A percentile compares a stretch with the other conserved stretches of the same genome.
Evolutionary conservation across 1,140 invertebrate genomes (phyloP).

Genomic region (Ephestia elutella): DNA sequence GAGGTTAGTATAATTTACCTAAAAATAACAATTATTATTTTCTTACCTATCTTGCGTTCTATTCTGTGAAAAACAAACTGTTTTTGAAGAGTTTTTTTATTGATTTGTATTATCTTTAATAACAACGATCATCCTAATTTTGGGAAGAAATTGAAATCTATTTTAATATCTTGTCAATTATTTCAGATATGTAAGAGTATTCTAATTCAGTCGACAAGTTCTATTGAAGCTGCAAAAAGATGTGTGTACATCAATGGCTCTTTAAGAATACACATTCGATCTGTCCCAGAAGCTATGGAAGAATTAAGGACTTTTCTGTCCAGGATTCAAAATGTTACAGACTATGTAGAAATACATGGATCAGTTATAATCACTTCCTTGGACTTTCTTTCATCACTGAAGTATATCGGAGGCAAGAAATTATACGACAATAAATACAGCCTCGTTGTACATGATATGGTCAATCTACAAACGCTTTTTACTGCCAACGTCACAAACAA

Average conservation of each 20-base stretch:
- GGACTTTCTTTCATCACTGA: constrained; percentile 84
- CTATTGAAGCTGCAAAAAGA: constrained; percentile 42
- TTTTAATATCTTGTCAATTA: not conserved
- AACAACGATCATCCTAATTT: no score
- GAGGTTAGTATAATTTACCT: constrained; percentile 24
- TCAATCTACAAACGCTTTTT: constrained; percentile 81
- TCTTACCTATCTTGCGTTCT: no score
- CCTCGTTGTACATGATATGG: constrained; percentile 82
- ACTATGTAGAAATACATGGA: constrained; percentile 81
- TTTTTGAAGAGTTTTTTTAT: no score
- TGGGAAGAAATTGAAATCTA: no score
- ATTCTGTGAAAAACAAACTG: no score
- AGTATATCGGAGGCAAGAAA: constrained; percentile 53
- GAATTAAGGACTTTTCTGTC: constrained; percentile 83
- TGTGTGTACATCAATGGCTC: constrained; percentile 70
- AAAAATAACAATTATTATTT: no score
- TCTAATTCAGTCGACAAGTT: constrained; percentile 31
- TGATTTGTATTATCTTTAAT: no score
- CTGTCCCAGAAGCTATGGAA: constrained; percentile 74
- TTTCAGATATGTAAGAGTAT: constrained; percentile 51
- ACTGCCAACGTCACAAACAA: constrained; percentile 56
- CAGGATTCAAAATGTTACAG: constrained; percentile 83
- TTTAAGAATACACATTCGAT: constrained; percentile 45
- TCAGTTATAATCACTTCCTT: constrained; percentile 85
- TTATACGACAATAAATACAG: constrained; percentile 76